phyloP scores from a whole-genome alignment of 2,113 vertebrate species.

The Serilophus lunatus region DNA sequence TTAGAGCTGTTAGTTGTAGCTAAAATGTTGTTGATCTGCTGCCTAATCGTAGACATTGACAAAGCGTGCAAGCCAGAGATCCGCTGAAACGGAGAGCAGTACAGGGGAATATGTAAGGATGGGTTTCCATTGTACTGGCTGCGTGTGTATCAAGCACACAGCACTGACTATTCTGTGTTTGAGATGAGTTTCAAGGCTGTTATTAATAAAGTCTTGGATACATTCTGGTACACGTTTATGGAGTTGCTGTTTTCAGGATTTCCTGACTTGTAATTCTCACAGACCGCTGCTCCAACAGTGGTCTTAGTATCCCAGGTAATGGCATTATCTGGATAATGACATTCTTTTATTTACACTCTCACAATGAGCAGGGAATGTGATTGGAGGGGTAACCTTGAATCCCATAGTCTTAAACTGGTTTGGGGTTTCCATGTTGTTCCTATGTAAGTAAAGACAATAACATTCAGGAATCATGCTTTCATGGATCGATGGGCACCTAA shows the following conservation, averaged over 20 bases:
- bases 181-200: not conserved
- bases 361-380: not conserved
- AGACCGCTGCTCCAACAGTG: not conserved
- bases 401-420: not conserved
- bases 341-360: not conserved
- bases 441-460: not conserved
- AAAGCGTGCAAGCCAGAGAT: not conserved
- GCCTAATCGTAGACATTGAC: not conserved
- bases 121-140: not conserved
- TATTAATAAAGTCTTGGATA: not conserved
- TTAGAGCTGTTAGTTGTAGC: not conserved
- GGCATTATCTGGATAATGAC: not conserved
- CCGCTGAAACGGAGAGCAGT: not conserved
- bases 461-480: not conserved
- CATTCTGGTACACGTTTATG: not conserved
- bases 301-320: not conserved
- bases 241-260: not conserved
- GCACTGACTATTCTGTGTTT: not conserved
- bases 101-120: not conserved
- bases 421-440: not conserved
- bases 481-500: not conserved
- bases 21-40: not conserved
- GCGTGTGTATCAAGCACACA: not conserved
- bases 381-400: accelerated
- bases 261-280: not conserved